Percentiles rank a stretch among this genome's conserved stretches.
These are phyloP conservation scores for Cryptomyrus ogoouensis DNA, from an alignment of 2,113 vertebrate genomes.

Conservation along the genomic window DNA sequence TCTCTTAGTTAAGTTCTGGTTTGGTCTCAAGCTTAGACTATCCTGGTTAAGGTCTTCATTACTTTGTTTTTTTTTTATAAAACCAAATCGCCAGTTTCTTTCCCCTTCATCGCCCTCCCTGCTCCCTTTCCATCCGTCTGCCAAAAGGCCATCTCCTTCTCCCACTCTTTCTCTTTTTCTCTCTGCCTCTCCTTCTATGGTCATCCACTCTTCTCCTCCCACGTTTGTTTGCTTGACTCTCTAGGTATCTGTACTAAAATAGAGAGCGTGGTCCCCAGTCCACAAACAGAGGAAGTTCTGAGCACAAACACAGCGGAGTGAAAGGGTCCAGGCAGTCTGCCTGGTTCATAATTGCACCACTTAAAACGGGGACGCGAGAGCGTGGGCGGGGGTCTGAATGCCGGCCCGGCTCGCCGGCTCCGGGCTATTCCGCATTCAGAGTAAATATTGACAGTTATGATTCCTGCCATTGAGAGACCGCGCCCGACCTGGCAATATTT, in stretches of 20 bases:
- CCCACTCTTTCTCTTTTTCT: not conserved
- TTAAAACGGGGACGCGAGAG: not conserved
- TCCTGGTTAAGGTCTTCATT: not conserved
- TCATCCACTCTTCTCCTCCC: not conserved
- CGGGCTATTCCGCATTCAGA: not conserved
- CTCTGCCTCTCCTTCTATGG: not conserved
- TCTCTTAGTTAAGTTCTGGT: not conserved
- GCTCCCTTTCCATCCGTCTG: not conserved
- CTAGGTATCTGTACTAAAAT: constrained; percentile 7
- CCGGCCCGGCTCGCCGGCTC: not conserved
- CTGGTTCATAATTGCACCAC: constrained; percentile 18
- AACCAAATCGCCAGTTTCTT: not conserved
- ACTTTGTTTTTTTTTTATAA: not conserved
- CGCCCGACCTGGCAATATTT: not conserved
- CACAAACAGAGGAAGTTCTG: constrained; percentile 23
- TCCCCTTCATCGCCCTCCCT: not conserved
- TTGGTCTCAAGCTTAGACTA: not conserved
- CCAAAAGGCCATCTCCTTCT: not conserved
- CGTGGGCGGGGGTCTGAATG: not conserved
- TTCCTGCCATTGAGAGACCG: constrained; percentile 17
- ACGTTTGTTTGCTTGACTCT: constrained; percentile 10
- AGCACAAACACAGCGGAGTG: constrained; percentile 13
- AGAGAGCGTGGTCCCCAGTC: not conserved
- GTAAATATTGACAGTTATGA: constrained; percentile 24
- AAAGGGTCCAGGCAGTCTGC: constrained; percentile 20